Evolutionary conservation across 1,140 invertebrate species (phyloP), one percentile per base, ranked within the genome.

Genomic region (Drosophila jambulina): DNA sequence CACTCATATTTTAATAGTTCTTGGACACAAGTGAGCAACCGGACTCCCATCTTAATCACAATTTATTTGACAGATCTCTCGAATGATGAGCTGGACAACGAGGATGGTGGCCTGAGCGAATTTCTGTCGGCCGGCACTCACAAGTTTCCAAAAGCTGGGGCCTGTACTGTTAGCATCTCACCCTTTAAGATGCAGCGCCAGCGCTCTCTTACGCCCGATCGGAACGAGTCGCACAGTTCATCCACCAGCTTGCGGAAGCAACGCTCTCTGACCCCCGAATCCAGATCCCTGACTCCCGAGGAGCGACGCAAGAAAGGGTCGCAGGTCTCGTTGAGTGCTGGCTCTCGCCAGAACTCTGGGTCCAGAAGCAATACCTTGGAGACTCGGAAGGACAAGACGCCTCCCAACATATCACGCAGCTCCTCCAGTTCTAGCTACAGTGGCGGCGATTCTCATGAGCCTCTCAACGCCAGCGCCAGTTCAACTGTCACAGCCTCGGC

Each of bases 391-490:
- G 87, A 92, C 8, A 92, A 90, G 29, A 88, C 88, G 23, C 74
- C 75, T 36, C 65, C 76, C 6, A 92, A 77, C 58, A 91, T 92
- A 23, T 93, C 92, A 29, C 77, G 92, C 13, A 93, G 92, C 57
- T 93, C 92, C 32, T 93, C 92, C 1, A 93, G 92, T 43, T 93
- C 92, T 10, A 93, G 92, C 23, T 93, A 92, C 54, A 93, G 92
- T 53, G 91, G 91, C 19, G 72, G 91, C 1, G 87, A 88, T 2
- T 67, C 75, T 9, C 80, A 88, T 40, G 80, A 90, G 23, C 69
- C 59, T 0, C 36, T 78, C 3, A 91, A 70, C n/a, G 71, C 62
- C 9, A 78, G 80, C 43, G 68, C 70, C 21, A 69, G 27, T 56
- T 71, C 65, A n/a, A 65, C 34, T 3, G 56, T 67, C 15, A 10